These are phyloP conservation scores for Platyscapa corneri DNA, from an alignment of 1,140 invertebrate species.

Conservation along the genomic window DNA sequence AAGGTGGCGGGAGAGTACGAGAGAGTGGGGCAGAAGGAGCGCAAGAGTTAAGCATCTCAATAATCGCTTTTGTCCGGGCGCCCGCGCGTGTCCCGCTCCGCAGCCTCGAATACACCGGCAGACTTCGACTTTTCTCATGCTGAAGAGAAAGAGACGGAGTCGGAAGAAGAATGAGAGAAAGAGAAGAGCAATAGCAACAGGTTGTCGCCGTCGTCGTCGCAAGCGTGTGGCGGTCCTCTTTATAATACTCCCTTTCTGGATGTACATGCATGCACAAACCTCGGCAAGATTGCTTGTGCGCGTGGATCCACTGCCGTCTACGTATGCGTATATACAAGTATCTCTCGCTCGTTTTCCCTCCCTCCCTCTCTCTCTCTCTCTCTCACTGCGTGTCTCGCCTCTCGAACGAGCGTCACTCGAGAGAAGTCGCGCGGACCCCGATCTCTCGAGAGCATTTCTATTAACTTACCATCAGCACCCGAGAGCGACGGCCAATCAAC, in stretches of 20 bases:
- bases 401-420: background rate
- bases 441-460: constrained; percentile 28
- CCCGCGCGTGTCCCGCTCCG: background rate
- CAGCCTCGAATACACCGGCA: background rate
- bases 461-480: constrained; percentile 4
- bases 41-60: constrained; percentile 41
- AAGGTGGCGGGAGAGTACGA: background rate
- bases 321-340: background rate
- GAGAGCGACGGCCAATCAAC: constrained; percentile 33
- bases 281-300: background rate
- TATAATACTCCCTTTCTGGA: background rate
- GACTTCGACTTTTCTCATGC: constrained; percentile 38
- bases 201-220: constrained; percentile 36
- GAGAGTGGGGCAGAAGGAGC: background rate
- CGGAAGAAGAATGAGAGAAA: background rate
- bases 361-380: background rate
- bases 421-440: background rate
- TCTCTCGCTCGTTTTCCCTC: background rate
- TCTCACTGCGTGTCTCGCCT: background rate
- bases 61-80: constrained; percentile 43
- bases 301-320: background rate
- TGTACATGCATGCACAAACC: background rate
- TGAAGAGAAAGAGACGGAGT: background rate
- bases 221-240: constrained; percentile 1
- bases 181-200: constrained; percentile 40